Evolutionary conservation across 2,113 vertebrate species (phyloP), one percentile per base, ranked within the genome.

Genomic region (Gobio gobio): DNA sequence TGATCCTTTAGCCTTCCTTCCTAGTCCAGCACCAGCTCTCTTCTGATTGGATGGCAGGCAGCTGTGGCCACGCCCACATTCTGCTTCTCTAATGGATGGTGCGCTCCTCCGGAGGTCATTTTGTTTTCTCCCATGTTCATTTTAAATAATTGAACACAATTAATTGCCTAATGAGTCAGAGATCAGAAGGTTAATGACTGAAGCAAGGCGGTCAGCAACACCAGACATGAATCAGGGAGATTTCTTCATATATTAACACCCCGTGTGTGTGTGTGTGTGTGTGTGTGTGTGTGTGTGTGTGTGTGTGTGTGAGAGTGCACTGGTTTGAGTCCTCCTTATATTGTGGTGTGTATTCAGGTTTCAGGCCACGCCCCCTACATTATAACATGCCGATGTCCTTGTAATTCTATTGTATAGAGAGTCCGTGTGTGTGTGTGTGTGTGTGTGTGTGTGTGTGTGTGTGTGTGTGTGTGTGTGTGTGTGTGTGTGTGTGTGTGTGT

Each of bases 151-250:
- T 77, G 74, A 77, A 59, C 76, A 59, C 20, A 78, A 59, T 78
- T 78, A 78, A 78, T 59, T n/a, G 33, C 16, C 22, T 84, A 43
- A 45, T 33, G 56, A 45, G 40, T 59, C 74, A 49, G 26, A 16
- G 82, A 77, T 63, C 74, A 36, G 47, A n/a, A 49, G 58, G 73
- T 66, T 77, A 64, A 64, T 66, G 72, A 64, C 45, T 40, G 20
- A n/a, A 54, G 3, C 36, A 40, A 47, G 10, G 10, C 45, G 45
- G 45, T 47, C 45, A 47, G 10, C 16, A 7, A 54, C 51, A 54
- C 16, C 0, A 54, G 51, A 54, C n/a, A 54, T 54, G 16, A 54
- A 18, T 54, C 51, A 54, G 51, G 18, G 47, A 26, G n/a, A 9
- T 33, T 16, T 56, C 10, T 26, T 16, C 68, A 2, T 12, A 22